Conservation (phyloP, 2,797 vertebrate species). For the Sebastiscus albofasciatus region DNA sequence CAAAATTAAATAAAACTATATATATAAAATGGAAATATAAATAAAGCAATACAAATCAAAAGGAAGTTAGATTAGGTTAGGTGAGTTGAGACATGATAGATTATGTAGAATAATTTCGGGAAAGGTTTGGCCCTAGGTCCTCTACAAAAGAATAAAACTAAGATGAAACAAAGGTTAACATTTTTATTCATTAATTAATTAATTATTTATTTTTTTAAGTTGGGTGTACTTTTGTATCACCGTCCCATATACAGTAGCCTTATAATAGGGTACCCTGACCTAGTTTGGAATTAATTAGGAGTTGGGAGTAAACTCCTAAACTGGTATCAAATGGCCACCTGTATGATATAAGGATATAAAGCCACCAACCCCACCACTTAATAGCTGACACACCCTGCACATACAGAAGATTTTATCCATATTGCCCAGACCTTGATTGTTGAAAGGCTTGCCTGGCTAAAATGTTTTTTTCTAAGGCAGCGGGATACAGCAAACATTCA, state of each 20-base stretch:
- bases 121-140: background rate
- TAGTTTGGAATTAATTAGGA: background rate
- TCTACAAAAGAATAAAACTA: background rate
- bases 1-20: background rate
- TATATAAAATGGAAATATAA: background rate
- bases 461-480: background rate
- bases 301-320: background rate
- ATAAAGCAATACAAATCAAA: background rate
- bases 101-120: background rate
- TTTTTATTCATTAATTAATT: too few species aligned
- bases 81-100: background rate
- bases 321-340: background rate
- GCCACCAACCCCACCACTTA: background rate
- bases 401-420: background rate
- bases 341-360: background rate
- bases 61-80: background rate
- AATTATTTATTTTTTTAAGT: background rate
- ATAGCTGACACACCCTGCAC: background rate
- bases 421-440: background rate
- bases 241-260: background rate
- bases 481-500: background rate
- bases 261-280: background rate
- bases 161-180: background rate
- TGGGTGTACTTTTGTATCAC: background rate
- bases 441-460: background rate